Percentiles rank a stretch among this genome's conserved stretches.
These are phyloP conservation scores for Dasysyrphus albostriatus DNA, from an alignment of 2,888 invertebrate species.

Conservation along the genomic window DNA sequence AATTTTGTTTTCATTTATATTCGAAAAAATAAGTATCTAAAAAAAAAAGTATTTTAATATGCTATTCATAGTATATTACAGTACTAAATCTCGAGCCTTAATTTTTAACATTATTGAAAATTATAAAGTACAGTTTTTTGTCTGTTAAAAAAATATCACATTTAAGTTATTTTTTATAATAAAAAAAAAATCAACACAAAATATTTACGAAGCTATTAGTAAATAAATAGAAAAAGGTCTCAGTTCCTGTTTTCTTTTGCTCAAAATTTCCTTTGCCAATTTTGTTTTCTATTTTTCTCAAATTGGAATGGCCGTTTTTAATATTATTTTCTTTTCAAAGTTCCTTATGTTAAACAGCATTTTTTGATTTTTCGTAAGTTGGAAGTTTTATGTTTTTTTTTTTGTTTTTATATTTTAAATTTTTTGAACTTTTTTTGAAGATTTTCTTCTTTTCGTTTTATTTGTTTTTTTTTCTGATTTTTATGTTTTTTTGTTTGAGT, in stretches of 20 bases:
- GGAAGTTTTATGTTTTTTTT: slow-evolving; percentile 62
- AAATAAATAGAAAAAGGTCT: slow-evolving; percentile 31
- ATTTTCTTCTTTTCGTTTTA: slow-evolving; percentile 26
- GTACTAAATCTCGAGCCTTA: slow-evolving; percentile 50
- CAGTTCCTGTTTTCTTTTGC: slow-evolving; percentile 32
- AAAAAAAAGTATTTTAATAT: slow-evolving; percentile 12
- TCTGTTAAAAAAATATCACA: slow-evolving; percentile 69
- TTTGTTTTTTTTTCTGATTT: slow-evolving; percentile 30
- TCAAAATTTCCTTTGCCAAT: slow-evolving; percentile 37
- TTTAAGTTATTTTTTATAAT: slow-evolving; percentile 65
- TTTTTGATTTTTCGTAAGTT: slow-evolving; percentile 62
- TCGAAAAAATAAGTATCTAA: slow-evolving; percentile 31
- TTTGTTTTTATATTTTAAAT: slow-evolving; percentile 18
- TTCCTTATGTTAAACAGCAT: slow-evolving; percentile 68
- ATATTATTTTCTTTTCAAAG: slow-evolving; percentile 1
- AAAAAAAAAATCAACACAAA: slow-evolving; percentile 46
- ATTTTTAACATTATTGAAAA: slow-evolving; percentile 36
- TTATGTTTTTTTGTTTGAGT: slow-evolving; percentile 37
- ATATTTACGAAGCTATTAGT: slow-evolving; percentile 42
- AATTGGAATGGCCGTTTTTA: slow-evolving; percentile 29
- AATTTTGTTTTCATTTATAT: slow-evolving; percentile 29
- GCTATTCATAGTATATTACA: slow-evolving; percentile 48
- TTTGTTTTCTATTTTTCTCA: slow-evolving; percentile 4
- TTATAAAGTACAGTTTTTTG: slow-evolving; percentile 57
- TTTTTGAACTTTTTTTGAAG: slow-evolving; percentile 59